Base-by-base conservation (phyloP, 2,113 vertebrate genomes). In the Campylomormyrus numenius region DNA sequence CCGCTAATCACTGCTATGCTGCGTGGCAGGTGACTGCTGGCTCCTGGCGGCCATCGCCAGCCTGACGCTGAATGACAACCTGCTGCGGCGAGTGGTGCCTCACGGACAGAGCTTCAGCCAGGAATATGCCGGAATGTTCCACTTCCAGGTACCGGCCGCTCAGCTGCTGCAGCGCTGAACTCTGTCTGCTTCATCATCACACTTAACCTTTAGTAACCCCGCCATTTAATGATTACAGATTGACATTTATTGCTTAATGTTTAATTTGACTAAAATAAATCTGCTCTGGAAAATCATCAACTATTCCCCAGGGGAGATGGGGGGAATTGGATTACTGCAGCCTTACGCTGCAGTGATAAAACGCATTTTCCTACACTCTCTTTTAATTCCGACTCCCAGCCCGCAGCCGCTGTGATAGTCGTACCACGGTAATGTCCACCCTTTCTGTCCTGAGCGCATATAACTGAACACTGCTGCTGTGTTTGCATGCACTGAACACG, bases 11-110 rank as follows among this genome's bases (percentile, higher is more conserved):
- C 39, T 50, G 31, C 0, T 53, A 2, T 15, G 6, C 21, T 10
- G 15, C 85, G 77, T 19, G 89, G 3, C 84, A 97, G 97, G 97
- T 42, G 97, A 97, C 93, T 97, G 97, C 93, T 97, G 97, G 97
- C 95, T 97, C n/a, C 94, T 97, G 92, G 97, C 97, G 0, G 97
- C 97, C 93, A 97, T 97, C 0, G 96, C 97, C 13, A 97, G 96
- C 90, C 96, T 97, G 88, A 97, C 97, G 1, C 85, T 97, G 90
- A 97, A 97, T 88, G 95, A 97, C 89, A 95, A 96, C 88, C 80
- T 97, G 58, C 92, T 97, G 90, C 94, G 95, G 27, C 94, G 96
- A 0, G 97, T 97, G 0, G 96, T 97, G 84, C 96, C 97, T 11
- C 92, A 92, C 56, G 93, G 95, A 90, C 97, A 97, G 93, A 96